phyloP scores from a whole-genome alignment of 2,797 vertebrate genomes.

The Chloroceryle amazona region DNA sequence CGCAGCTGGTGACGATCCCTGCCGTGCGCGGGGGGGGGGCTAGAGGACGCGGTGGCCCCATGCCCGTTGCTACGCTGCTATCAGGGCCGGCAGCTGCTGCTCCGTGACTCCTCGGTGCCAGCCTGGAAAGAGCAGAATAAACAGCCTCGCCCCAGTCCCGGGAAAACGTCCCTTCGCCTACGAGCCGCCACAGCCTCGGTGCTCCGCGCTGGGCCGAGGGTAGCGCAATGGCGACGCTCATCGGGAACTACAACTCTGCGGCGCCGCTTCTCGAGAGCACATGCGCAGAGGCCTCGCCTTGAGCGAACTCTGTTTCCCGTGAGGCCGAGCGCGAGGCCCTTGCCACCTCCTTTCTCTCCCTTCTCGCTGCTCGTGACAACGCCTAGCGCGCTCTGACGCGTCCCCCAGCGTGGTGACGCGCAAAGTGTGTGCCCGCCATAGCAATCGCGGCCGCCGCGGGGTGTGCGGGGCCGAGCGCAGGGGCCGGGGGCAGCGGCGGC shows the following conservation, averaged over 20 bases:
- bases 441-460: constrained; percentile 76
- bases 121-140: too few relatives aligned
- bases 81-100: neutral
- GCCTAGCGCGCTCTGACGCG: neutral
- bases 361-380: fast-evolving
- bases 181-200: fast-evolving
- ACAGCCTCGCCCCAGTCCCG: neutral
- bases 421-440: constrained; percentile 80
- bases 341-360: fast-evolving
- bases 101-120: neutral
- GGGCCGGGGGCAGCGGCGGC: constrained; percentile 48
- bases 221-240: fast-evolving
- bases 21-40: neutral
- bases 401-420: constrained; percentile 69
- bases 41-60: neutral
- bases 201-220: fast-evolving
- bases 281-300: fast-evolving
- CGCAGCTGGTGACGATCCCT: neutral
- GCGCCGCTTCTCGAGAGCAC: fast-evolving
- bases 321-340: neutral
- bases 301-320: constrained; percentile 59
- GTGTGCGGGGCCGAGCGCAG: constrained; percentile 72
- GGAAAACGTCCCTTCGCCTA: fast-evolving
- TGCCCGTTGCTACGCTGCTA: neutral
- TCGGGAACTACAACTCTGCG: neutral